phyloP scores from a whole-genome alignment of 2,113 vertebrate genomes.

The Circaetus cinerascens region DNA sequence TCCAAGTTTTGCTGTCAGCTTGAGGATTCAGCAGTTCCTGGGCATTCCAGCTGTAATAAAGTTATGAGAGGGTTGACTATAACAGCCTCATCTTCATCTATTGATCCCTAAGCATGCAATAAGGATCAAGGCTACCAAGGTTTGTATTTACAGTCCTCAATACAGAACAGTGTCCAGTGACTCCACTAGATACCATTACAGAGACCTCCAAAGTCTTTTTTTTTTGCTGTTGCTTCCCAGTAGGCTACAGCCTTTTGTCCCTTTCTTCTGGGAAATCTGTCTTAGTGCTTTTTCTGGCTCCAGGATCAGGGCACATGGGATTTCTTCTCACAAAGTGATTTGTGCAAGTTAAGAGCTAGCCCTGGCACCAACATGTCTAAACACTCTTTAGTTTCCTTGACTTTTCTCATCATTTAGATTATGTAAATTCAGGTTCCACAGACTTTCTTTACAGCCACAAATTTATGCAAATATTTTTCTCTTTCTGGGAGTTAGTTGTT shows the following conservation, averaged over 20 bases:
- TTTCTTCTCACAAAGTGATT: slow-evolving; percentile 55
- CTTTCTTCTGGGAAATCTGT: slow-evolving; percentile 23
- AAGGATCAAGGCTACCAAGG: neutral
- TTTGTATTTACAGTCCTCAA: neutral
- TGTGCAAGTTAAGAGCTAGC: slow-evolving; percentile 38
- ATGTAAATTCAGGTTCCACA: slow-evolving; percentile 53
- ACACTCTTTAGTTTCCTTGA: slow-evolving; percentile 36
- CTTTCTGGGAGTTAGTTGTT: neutral
- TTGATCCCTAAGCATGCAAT: neutral
- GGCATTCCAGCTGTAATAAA: neutral
- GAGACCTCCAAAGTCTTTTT: neutral
- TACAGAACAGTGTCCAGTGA: neutral
- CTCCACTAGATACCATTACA: neutral
- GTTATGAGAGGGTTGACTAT: neutral
- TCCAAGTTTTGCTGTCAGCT: neutral
- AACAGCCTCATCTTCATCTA: neutral
- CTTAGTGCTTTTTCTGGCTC: slow-evolving; percentile 24
- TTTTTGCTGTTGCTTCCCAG: neutral
- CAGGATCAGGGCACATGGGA: neutral
- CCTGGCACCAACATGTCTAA: slow-evolving; percentile 61
- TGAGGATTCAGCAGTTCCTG: neutral
- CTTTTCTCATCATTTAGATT: slow-evolving; percentile 62
- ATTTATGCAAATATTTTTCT: slow-evolving; percentile 56
- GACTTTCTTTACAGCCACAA: slow-evolving; percentile 26
- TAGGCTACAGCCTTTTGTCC: slow-evolving; percentile 30